Evolutionary conservation across 2,888 invertebrate species (phyloP).

Genomic region (Melanotus villosus): DNA sequence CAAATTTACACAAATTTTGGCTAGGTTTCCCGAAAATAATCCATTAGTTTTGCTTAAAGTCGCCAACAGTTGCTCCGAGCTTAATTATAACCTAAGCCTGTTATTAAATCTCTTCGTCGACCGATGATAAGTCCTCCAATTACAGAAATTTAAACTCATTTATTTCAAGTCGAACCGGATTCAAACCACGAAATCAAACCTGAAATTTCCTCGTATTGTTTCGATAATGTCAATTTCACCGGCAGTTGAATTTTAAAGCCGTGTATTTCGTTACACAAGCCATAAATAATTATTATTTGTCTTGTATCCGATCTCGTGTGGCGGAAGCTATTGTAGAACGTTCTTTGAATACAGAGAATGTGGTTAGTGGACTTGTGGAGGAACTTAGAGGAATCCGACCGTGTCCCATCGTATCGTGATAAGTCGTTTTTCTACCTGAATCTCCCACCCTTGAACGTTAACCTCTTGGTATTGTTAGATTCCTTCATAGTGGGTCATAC

Average conservation of each 20-base stretch:
- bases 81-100: too few species aligned
- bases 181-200: too few species aligned
- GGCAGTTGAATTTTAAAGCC: slow-evolving; percentile 11
- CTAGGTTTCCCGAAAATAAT: too few species aligned
- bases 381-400: slow-evolving; percentile 36
- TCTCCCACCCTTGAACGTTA: slow-evolving; percentile 44
- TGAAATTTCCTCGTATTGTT: too few species aligned
- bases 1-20: too few species aligned
- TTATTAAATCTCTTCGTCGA: too few species aligned
- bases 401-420: slow-evolving; percentile 29
- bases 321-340: slow-evolving; percentile 34
- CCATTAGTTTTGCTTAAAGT: too few species aligned
- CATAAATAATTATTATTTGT: slow-evolving; percentile 11
- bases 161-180: too few species aligned
- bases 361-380: slow-evolving; percentile 29
- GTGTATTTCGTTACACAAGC: neutral
- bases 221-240: too few species aligned
- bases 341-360: slow-evolving; percentile 33
- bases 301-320: slow-evolving; percentile 21
- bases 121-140: too few species aligned
- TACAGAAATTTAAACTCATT: too few species aligned
- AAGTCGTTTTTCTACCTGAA: slow-evolving; percentile 42
- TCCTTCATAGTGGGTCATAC: slow-evolving; percentile 42
- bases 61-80: too few species aligned
- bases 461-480: slow-evolving; percentile 40